Evolutionary conservation across 2,888 invertebrate species (phyloP), one percentile per base, ranked within the genome.

Genomic region (Drosophila quinaria): DNA sequence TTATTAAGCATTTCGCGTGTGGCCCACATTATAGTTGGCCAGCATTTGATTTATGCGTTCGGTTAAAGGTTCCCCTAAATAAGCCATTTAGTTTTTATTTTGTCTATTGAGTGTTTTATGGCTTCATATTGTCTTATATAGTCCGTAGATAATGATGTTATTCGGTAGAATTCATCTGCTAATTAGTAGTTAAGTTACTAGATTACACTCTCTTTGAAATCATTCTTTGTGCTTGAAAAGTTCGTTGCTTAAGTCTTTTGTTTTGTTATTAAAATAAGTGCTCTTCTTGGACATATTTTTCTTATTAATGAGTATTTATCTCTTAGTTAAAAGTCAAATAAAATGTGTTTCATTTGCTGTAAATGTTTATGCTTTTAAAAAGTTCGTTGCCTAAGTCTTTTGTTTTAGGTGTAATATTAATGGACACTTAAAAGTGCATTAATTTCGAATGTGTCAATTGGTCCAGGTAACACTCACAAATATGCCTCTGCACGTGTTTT

Each of bases 211-310:
- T 31, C 17, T 11, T 13, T 50, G 6, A 44, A 44, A 46, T 22
- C 1, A n/a, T 25, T 46, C 5, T 1, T 1, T 4, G 3, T 19
- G 49, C 17, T 22, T 11, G 39, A 39, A 72, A 58, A 73, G 82
- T 81, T 82, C 65, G 82, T 71, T 79, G 79, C 69, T 70, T 80
- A 63, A 81, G 77, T 76, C 83, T 73, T 81, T 80, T 74, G 80
- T 70, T 82, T 44, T 41, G 13, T 25, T 31, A n/a, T 10, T 10
- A 1, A 3, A 33, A 5, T 1, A 9, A 8, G n/a, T 8, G 1
- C 5, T 29, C 8, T 1, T 29, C 8, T 8, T 29, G 29, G 2
- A 8, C 5, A 37, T 35, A 33, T 33, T 11, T 10, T 1, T 13
- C 4, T 3, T 4, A 0, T 6, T 15, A 39, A 6, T 9, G 15